Evolutionary conservation across 2,888 invertebrate species (phyloP), one percentile per base, ranked within the genome.

Genomic region (Halictus quadricinctus): DNA sequence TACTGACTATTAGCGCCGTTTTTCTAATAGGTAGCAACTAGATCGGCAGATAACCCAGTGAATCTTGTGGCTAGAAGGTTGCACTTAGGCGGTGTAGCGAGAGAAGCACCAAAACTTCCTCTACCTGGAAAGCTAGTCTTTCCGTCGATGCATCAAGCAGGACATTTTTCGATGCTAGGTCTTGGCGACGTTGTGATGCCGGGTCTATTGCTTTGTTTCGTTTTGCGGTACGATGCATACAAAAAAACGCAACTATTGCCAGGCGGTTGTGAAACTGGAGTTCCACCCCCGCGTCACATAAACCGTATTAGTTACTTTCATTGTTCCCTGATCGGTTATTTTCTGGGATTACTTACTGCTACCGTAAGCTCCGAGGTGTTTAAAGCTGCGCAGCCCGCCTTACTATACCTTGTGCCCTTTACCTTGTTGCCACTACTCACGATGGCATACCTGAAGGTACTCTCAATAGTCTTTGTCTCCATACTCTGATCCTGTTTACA

Each of bases 341-440:
- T 99, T 95, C 96, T 99, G 94, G 99, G 99, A 92, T 96, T 99
- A 95, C 96, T 99, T 95, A 99, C 99, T 93, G 99, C 99, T 87
- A 99, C 99, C 66, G 98, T 99, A 90, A 99, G 99, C 91, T 98
- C 99, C 74, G 99, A 99, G 96, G 97, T 99, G 94, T 99, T 99
- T 96, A 98, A 98, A 96, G 99, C 99, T 91, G 99, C 99, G 88
- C 99, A 99, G 95, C 99, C 99, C 87, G 99, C 99, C 91, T 96
- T 99, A 92, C 96, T 99, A 84, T 99, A 99, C 96, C 96, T 99
- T 93, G 99, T 99, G 94, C 99, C 99, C 93, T 99, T 99, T 95
- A 99, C 99, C 94, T 96, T 99, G 94, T 96, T 99, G 95, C 99
- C 99, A 90, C 96, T 99, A 89, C 96, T 99, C 92, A 98, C 99